Conservation (phyloP, 2,797 vertebrate genomes). For the Sphenopsis melanotis region DNA sequence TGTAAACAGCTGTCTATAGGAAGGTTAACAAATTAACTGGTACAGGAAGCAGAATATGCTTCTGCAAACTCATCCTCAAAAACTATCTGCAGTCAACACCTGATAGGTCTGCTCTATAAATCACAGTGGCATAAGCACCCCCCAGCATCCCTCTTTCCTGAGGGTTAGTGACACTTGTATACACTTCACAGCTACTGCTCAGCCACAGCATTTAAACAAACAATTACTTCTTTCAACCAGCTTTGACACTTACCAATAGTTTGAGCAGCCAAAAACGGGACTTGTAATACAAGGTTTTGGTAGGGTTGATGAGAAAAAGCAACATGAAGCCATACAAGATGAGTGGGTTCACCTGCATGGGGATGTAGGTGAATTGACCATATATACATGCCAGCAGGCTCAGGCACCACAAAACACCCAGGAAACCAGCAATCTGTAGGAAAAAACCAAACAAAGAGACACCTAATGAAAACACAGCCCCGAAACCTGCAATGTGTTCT, state of each 20-base stretch:
- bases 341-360: slow-evolving; percentile 93
- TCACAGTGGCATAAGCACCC: neutral
- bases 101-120: neutral
- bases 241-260: slow-evolving; percentile 85
- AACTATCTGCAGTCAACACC: neutral
- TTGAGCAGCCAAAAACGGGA: slow-evolving; percentile 99
- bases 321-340: slow-evolving; percentile 94
- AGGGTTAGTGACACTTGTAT: neutral
- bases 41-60: neutral
- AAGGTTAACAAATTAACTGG: neutral
- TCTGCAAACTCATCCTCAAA: neutral
- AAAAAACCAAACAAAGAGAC: neutral
- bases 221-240: neutral
- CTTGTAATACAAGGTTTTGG: slow-evolving; percentile 98
- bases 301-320: slow-evolving; percentile 97
- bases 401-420: slow-evolving; percentile 95
- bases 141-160: neutral
- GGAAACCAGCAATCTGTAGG: slow-evolving; percentile 84
- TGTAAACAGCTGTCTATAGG: neutral
- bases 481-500: neutral
- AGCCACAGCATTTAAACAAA: neutral
- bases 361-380: slow-evolving; percentile 79
- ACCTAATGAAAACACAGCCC: slow-evolving; percentile 1
- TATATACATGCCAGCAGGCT: slow-evolving; percentile 95
- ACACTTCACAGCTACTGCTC: neutral